Conservation (phyloP, 2,888 invertebrate genomes). For the Tricholauxania praeusta region DNA sequence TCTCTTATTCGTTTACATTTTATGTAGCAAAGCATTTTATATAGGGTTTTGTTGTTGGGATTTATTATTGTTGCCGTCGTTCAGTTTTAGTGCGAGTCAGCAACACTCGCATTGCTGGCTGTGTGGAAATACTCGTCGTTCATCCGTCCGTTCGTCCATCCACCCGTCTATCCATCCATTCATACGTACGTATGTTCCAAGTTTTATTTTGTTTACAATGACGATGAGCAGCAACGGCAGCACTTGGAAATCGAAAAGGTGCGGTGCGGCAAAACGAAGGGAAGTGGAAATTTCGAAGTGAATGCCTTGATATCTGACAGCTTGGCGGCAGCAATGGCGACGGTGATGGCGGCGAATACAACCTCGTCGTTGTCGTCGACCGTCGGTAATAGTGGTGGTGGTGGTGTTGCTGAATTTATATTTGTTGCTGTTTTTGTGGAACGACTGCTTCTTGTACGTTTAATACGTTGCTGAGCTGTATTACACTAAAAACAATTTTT, state of each 20-base stretch:
- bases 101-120: slow-evolving; percentile 48
- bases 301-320: slow-evolving; percentile 51
- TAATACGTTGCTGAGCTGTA: background rate
- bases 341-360: slow-evolving; percentile 33
- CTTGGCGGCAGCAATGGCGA: slow-evolving; percentile 49
- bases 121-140: slow-evolving; percentile 50
- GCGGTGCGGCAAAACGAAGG: slow-evolving; percentile 35
- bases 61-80: slow-evolving; percentile 48
- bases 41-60: slow-evolving; percentile 33
- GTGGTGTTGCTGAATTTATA: slow-evolving; percentile 13
- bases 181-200: slow-evolving; percentile 5
- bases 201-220: slow-evolving; percentile 42
- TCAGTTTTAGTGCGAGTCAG: slow-evolving; percentile 53
- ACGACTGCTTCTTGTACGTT: background rate
- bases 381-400: background rate
- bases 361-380: slow-evolving; percentile 9
- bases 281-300: slow-evolving; percentile 47
- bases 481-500: no score
- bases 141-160: slow-evolving; percentile 35
- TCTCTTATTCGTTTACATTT: slow-evolving; percentile 39
- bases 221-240: slow-evolving; percentile 39
- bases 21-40: background rate
- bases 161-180: no score
- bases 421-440: slow-evolving; percentile 15
- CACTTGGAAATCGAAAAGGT: slow-evolving; percentile 37